Percentiles rank a stretch among this genome's conserved stretches.
phyloP scores from a whole-genome alignment of 2,888 invertebrate species.

The Drosophila nr. fundita region DNA sequence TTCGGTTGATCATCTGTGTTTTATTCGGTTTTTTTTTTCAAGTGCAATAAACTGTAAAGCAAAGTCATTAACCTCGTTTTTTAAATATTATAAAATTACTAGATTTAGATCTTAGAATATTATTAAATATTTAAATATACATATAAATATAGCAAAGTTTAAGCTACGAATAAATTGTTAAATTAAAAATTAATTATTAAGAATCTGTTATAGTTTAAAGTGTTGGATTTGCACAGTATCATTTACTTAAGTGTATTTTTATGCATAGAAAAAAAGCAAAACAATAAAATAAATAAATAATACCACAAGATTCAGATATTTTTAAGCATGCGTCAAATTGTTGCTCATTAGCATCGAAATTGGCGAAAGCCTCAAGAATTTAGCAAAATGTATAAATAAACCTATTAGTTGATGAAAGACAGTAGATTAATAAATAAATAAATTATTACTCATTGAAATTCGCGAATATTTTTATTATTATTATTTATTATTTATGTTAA shows the following conservation, averaged over 20 bases:
- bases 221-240: neutral
- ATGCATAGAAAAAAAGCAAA: neutral
- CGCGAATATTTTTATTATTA: neutral
- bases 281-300: neutral
- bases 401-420: neutral
- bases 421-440: neutral
- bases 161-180: neutral
- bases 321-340: neutral
- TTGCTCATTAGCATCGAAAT: neutral
- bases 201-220: too few species aligned
- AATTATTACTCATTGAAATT: neutral
- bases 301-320: neutral
- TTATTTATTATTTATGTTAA: neutral
- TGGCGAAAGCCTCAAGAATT: neutral
- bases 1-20: slow-evolving; percentile 22
- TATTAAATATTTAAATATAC: neutral
- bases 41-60: slow-evolving; percentile 72
- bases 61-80: slow-evolving; percentile 65
- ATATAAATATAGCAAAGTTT: neutral
- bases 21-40: slow-evolving; percentile 40
- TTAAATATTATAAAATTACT: neutral
- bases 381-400: neutral
- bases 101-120: neutral
- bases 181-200: neutral
- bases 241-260: too few species aligned